Base-by-base conservation (phyloP, 2,113 vertebrate genomes). In the Chionis minor region DNA sequence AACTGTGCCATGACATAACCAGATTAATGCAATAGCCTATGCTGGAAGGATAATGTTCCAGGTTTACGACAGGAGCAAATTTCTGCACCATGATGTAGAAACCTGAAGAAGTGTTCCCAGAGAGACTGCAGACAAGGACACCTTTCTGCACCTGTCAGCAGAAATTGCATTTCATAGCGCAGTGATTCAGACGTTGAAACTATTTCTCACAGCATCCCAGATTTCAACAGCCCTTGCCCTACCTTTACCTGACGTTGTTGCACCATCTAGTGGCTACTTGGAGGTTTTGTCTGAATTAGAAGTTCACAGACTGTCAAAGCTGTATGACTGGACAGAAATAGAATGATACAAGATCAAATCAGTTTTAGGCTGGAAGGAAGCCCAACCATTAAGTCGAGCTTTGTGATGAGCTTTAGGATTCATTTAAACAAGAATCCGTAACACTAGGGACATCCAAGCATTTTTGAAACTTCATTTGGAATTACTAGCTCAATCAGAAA, bases 221-320 rank as follows among this genome's bases (percentile, higher is more conserved):
- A 79, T 44, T 66, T 78, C 63, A 32, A n/a, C 28, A 74, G 1
- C 10, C 16, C 27, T n/a, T 42, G 17, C 6, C 17, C 54, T 44
- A 44, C 2, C 5, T 40, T 89, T 93, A 5, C 11, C 52, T 94
- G 55, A 51, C 19, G 3, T 12, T 94, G 18, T 77, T 81, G 52
- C 92, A 66, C 97, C 97, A 97, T 87, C 97, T 97, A 75, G 94
- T 95, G 97, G 91, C 42, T 85, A 85, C 12, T 59, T n/a, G 14
- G 22, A 67, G 55, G 28, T 62, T 89, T 77, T 73, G 55, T 28
- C n/a, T n/a, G 22, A 92, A 69, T 38, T 26, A 38, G 14, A 55
- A 30, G 12, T 62, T 86, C 27, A 81, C 30, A 52, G 30, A 24
- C 20, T 26, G 24, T 11, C 14, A 7, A 75, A 83, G 22, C 70